Evolutionary conservation across 2,888 invertebrate genomes (phyloP).

Genomic region (Mystacides longicornis): DNA sequence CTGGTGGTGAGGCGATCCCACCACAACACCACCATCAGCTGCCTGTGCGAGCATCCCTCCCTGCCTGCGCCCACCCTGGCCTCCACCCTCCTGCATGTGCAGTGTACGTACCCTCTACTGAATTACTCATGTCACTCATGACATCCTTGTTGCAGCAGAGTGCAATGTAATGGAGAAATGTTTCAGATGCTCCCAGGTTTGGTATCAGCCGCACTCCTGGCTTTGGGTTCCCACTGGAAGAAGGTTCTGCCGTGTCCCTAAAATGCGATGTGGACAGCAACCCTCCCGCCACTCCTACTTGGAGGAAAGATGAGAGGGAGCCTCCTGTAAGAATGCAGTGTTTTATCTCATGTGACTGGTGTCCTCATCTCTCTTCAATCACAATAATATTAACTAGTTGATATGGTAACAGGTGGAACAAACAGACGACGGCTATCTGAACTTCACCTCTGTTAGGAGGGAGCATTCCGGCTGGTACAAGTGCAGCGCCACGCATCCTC

Average conservation of each 20-base stretch:
- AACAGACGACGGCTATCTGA: slow-evolving; percentile 72
- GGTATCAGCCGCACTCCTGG: slow-evolving; percentile 89
- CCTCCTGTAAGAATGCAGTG: slow-evolving; percentile 50
- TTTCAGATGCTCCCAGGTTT: slow-evolving; percentile 91
- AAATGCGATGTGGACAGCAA: slow-evolving; percentile 92
- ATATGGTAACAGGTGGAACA: slow-evolving; percentile 48
- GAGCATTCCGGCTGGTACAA: slow-evolving; percentile 91
- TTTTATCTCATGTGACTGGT: too few relatives aligned
- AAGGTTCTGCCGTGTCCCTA: slow-evolving; percentile 82
- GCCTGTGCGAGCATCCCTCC: slow-evolving; percentile 67
- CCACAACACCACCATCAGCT: slow-evolving; percentile 80
- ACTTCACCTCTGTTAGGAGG: slow-evolving; percentile 71
- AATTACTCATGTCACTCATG: neutral
- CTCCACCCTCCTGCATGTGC: slow-evolving; percentile 54
- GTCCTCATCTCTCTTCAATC: too few relatives aligned
- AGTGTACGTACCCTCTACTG: slow-evolving; percentile 49
- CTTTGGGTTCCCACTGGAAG: slow-evolving; percentile 80
- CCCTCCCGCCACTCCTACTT: slow-evolving; percentile 76
- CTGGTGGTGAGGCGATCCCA: slow-evolving; percentile 72
- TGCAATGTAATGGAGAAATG: neutral
- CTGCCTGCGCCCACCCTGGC: slow-evolving; percentile 50
- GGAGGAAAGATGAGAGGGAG: slow-evolving; percentile 62
- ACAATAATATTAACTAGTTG: too few relatives aligned
- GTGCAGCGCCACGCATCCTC: slow-evolving; percentile 76
- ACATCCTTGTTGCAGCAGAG: neutral